Conservation (phyloP, 2,113 vertebrate genomes). For the Phasianus colchicus region DNA sequence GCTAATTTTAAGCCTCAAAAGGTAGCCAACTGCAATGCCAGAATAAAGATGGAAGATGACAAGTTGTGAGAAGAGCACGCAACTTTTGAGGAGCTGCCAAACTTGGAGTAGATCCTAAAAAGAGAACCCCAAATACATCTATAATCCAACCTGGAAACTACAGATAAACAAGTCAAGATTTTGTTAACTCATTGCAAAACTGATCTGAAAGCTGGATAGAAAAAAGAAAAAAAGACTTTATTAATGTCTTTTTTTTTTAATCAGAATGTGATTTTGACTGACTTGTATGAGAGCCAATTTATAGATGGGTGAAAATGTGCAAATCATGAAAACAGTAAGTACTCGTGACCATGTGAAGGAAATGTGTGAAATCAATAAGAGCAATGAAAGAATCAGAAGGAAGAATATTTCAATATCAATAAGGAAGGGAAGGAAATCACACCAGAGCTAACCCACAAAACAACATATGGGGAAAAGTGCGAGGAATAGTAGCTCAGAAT, state of each 20-base stretch:
- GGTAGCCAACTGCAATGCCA: constrained; percentile 37
- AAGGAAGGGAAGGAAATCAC: not conserved
- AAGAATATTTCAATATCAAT: not conserved
- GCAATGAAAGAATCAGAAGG: not conserved
- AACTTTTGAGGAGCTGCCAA: constrained; percentile 36
- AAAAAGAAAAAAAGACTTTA: not conserved
- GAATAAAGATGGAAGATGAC: constrained; percentile 32
- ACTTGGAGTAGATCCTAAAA: not conserved
- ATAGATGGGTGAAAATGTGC: not conserved
- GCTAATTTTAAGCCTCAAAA: constrained; percentile 52
- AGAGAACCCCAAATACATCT: constrained; percentile 10
- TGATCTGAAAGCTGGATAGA: not conserved
- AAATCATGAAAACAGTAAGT: not conserved
- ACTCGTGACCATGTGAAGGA: not conserved
- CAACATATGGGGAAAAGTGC: not conserved
- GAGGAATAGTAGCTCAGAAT: not conserved
- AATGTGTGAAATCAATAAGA: constrained; percentile 31
- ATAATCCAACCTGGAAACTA: not conserved
- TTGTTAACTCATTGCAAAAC: not conserved
- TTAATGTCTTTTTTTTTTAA: not conserved
- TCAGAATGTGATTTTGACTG: not conserved
- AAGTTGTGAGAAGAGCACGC: not conserved
- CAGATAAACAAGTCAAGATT: constrained; percentile 14
- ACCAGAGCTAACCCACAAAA: not conserved
- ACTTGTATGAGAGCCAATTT: not conserved